Base-by-base conservation (phyloP, 2,113 vertebrate genomes). In the Lucifuga dentata region DNA sequence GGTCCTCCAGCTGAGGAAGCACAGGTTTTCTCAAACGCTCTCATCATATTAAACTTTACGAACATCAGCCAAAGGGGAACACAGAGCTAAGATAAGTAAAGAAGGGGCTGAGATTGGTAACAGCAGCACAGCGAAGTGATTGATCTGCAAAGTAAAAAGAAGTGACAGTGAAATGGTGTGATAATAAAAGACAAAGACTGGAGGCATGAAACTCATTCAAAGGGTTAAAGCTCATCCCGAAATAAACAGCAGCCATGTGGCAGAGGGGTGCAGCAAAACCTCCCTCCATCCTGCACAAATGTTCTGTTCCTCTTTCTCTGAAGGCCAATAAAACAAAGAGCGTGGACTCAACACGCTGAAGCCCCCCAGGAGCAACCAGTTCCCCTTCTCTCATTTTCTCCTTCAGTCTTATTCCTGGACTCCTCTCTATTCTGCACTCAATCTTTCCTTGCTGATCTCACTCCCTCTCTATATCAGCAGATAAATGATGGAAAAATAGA, bases 321-420 rank as follows among this genome's bases (percentile, higher is more conserved):
- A 71, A 80, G 76, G 53, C 64, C 65, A 73, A 78, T 77, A 78
- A 84, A 78, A 79, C 63, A 83, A 74, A 80, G 67, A 68, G 64
- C 61, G 53, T 65, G 66, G 63, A 58, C 67, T 78, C 48, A 63
- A 57, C 38, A 59, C 41, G 53, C 46, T 44, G 9, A 59, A 8
- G 24, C 36, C 56, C 29, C 24, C 46, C 4, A 5, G 17, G 32
- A 65, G 29, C 8, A 5, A 50, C 59, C 49, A 45, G 59, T 50
- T 45, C 44, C 46, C 38, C 53, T 57, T 60, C 23, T 40, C 13
- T 53, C 15, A 32, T 60, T 45, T 15, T 39, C 12, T 70, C 36
- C 23, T 55, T 2, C 26, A 36, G 15, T 48, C 51, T 19, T 50
- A 21, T 52, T n/a, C 15, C 39, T 16, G 1, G 3, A 12, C 55